Evolutionary conservation across 2,113 vertebrate species (phyloP).

Genomic region (Dasyprocta punctata): DNA sequence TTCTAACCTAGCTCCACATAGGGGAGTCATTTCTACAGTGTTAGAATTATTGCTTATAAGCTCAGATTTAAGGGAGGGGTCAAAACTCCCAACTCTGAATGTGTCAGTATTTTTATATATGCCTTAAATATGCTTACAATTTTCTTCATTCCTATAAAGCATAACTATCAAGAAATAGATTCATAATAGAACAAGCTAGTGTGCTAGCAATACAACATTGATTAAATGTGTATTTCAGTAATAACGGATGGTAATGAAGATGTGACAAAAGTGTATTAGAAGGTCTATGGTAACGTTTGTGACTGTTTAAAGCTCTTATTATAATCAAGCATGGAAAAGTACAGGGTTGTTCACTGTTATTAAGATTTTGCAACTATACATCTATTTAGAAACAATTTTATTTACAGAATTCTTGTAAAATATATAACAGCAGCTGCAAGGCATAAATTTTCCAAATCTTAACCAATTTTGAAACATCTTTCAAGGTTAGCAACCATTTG

Average conservation of each 20-base stretch:
- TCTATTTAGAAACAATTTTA: conserved; percentile 10
- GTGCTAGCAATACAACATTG: not conserved
- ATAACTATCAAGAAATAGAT: not conserved
- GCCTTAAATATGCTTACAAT: conserved; percentile 16
- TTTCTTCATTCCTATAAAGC: not conserved
- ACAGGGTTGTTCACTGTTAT: not conserved
- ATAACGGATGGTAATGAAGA: not conserved
- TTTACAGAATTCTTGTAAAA: conserved; percentile 35
- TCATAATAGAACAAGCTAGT: not conserved
- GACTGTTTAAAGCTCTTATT: not conserved
- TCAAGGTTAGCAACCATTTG: not conserved
- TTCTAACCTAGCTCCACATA: not conserved
- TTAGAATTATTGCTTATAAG: not conserved
- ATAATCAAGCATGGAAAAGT: not conserved
- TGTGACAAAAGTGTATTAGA: not conserved
- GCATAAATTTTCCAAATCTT: not conserved
- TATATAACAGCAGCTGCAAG: not conserved
- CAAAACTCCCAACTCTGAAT: not conserved
- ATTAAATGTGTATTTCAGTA: not conserved
- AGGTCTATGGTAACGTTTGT: not conserved
- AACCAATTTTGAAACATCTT: not conserved
- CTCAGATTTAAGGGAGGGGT: not conserved
- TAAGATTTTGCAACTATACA: not conserved
- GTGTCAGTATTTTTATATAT: not conserved
- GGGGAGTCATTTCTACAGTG: not conserved